These are phyloP conservation scores for Lerista edwardsae DNA, from an alignment of 2,797 vertebrate species.

Conservation along the genomic window DNA sequence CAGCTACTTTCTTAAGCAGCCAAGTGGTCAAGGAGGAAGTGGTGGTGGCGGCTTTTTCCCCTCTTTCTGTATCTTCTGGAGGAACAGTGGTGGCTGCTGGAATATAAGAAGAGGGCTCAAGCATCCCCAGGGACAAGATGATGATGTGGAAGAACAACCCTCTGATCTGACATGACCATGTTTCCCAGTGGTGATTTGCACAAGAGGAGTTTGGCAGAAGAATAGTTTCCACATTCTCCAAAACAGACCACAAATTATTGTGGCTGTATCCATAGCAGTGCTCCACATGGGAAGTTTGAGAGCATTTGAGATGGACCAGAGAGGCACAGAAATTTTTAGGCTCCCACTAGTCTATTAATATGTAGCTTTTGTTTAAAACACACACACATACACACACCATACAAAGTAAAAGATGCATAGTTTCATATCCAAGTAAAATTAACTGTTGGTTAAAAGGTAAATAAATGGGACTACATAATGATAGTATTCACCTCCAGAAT, in stretches of 20 bases:
- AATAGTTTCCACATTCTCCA: not conserved
- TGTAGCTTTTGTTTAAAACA: no score
- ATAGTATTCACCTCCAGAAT: not conserved
- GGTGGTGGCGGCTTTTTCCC: no score
- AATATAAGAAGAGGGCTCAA: no score
- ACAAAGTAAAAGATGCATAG: no score
- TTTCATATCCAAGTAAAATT: conserved; percentile 6
- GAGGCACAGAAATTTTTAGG: not conserved
- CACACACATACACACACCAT: no score
- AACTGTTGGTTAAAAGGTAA: conserved; percentile 5
- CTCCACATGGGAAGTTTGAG: not conserved
- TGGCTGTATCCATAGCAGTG: not conserved
- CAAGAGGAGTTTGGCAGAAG: not conserved
- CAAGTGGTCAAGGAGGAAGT: no score
- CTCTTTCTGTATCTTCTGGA: no score
- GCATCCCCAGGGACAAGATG: not conserved
- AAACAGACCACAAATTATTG: not conserved
- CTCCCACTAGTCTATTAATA: not conserved
- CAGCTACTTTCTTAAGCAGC: no score
- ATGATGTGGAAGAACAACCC: not conserved
- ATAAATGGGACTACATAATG: not conserved
- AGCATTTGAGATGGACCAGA: not conserved
- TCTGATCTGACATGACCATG: not conserved
- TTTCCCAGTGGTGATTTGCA: not conserved
- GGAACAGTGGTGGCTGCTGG: no score